Base-by-base conservation (phyloP, 2,888 invertebrate genomes). In the Cephus pygmeus region DNA sequence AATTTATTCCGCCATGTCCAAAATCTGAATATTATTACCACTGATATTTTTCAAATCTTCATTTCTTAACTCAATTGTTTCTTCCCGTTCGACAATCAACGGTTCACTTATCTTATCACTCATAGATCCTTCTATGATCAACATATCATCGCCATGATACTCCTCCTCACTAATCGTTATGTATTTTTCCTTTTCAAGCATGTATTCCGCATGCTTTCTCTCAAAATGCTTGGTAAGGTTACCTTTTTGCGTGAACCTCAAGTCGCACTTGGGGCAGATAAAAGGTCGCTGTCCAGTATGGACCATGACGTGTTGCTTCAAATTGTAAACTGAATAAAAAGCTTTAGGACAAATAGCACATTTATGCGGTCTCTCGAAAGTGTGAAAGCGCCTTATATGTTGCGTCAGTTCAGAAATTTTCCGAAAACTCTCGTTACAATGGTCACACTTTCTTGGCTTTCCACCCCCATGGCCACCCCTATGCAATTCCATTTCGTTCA, bases 271-370 rank as follows among this genome's bases (percentile, higher is more conserved):
- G 11, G 73, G 33, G 71, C 86, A 86, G 9, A 81, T 76, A 76
- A 80, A 85, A 3, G 86, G 85, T 71, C 82, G 84, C 73, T 85
- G 85, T 69, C 86, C 86, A 0, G 86, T 86, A 68, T 86, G 86
- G 12, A 83, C 79, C 83, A 85, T 81, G 9, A 85, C 81, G 77
- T 86, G 86, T 75, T 85, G 85, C 73, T 86, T 86, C 35, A 86
- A 79, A 80, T 85, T 82, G 73, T 83, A 82, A 11, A 83, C 34
- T 15, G 84, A 83, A 73, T 83, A 83, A 79, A 86, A 86, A 34
- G 82, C 81, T 78, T 86, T 86, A 4, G 79, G 75, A 56, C 86
- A 86, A 73, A 85, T 83, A 33, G 81, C 79, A 34, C 86, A 86
- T 36, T 82, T 81, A 75, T 85, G 83, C 11, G 84, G 83, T 75